These are phyloP conservation scores for Champsocephalus esox DNA, from an alignment of 2,797 vertebrate genomes.

Conservation along the genomic window DNA sequence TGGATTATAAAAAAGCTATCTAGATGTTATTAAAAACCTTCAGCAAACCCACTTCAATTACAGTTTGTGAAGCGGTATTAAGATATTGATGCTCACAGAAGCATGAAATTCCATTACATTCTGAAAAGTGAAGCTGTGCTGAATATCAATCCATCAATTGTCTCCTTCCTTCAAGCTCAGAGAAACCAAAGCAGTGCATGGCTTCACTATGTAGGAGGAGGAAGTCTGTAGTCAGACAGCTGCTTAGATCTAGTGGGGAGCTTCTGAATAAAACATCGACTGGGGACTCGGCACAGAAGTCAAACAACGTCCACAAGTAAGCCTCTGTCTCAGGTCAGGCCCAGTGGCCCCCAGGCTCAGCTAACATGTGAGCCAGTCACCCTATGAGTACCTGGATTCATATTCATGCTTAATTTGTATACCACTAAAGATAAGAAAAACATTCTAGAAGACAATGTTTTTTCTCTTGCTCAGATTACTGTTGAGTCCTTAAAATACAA, in stretches of 20 bases:
- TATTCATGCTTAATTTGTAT: constrained; percentile 9
- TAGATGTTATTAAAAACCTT: constrained; percentile 21
- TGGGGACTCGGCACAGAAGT: constrained; percentile 57
- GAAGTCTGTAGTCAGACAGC: constrained; percentile 58
- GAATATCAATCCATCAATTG: constrained; percentile 63
- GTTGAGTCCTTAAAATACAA: constrained; percentile 7
- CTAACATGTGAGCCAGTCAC: constrained; percentile 46
- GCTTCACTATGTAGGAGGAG: constrained; percentile 36
- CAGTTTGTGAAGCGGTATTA: constrained; percentile 19
- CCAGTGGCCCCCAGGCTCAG: constrained; percentile 49
- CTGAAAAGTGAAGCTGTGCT: constrained; percentile 44
- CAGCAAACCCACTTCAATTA: constrained; percentile 32
- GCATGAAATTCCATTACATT: constrained; percentile 24
- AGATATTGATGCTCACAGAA: constrained; percentile 35
- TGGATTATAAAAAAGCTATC: constrained; percentile 13
- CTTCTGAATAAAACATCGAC: constrained; percentile 79
- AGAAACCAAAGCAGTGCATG: constrained; percentile 48
- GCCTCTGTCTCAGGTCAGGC: constrained; percentile 69
- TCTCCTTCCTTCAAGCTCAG: constrained; percentile 40
- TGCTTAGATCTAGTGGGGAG: constrained; percentile 63
- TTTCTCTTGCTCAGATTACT: background rate
- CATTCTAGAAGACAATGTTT: background rate
- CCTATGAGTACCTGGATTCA: background rate
- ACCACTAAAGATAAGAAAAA: background rate
- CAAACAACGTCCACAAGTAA: constrained; percentile 75